Base-by-base conservation (phyloP, 2,113 vertebrate species). In the Ceyx margarethae region DNA sequence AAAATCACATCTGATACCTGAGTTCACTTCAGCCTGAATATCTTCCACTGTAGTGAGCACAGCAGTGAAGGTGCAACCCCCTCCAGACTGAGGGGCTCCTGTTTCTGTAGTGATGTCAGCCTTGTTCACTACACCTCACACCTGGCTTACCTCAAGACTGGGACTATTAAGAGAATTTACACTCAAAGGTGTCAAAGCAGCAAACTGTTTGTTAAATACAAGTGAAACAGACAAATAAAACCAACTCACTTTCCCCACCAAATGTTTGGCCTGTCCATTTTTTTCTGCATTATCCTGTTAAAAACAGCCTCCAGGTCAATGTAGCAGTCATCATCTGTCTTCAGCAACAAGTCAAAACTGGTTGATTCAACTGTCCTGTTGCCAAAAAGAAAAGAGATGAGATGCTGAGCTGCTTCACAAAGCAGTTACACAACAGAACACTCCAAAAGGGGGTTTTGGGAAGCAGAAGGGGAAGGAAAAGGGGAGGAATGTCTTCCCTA, bases 241-340 rank as follows among this genome's bases (percentile, higher is more conserved):
- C 10, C 20, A 81, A 98, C 99, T 98, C 94, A 99, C 99, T 99
- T 99, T 91, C 99, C 99, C 99, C 99, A 99, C 99, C 99, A 99
- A 85, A 98, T 98, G 89, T 99, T 98, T 73, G 98, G 98, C 79
- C 97, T 98, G 56, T 97, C 97, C 91, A 99, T 86, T 74, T 97
- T 97, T 96, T 98, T 98, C 64, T 96, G 98, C 94, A 96, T 96
- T 81, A 99, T 98, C 95, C 98, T 99, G 95, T 97, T 97, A 96
- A 99, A 98, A 28, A 99, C 97, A 2, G 98, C 98, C 85, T 99
- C 99, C 86, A 99, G 91, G 84, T 99, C 98, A 85, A 99, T 97
- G 94, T 98, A 99, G 94, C 99, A 99, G 97, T 99, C 99, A 54
- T 99, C 99, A 92, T 99, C 99, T 0, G 99, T 99, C 97, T 99